Base-by-base conservation (phyloP, 2,888 invertebrate species). In the Mesoligia furuncula region DNA sequence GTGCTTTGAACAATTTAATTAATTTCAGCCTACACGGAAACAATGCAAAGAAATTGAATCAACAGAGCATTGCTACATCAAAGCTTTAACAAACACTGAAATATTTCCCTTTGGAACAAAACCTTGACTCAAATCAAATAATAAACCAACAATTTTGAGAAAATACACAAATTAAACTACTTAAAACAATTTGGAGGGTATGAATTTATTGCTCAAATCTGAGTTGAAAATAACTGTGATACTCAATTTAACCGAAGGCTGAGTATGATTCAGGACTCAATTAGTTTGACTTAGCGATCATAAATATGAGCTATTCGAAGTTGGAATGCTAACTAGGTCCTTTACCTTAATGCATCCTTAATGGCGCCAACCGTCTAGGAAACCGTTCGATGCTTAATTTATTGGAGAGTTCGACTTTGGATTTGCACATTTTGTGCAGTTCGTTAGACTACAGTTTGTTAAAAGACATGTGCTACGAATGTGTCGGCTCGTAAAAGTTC, bases 331-430 rank as follows among this genome's bases (percentile, higher is more conserved):
- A 67, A 81, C 67, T 71, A 24, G 24, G 24, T 54, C 74, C 67
- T 84, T 59, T 39, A 45, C 51, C 42, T 67, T 45, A 84, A 82
- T 71, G 81, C 65, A 84, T 79, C 66, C 62, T 15, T 81, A 71
- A 84, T 84, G 70, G 62, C 59, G 15, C 24, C 64, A 27, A 68
- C 31, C 36, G 45, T 81, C 70, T 54, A 51, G 66, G 54, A 80
- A 74, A 67, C 62, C 27, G 66, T 80, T 70, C 48, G 31, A 67
- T 70, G 66, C 36, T 76, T 83, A 85, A 85, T 82, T 81, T 75
- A 85, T 81, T 24, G 71, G 15, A 42, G 36, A 82, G 20, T 36
- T 70, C 9, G 27, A 62, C 51, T 66, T 39, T 67, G 20, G n/a
- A 70, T 67, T 74, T 59, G 39, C 36, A 73, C 68, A 68, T 61